These are phyloP conservation scores for Serripes groenlandicus DNA, from an alignment of 2,888 invertebrate species.

Conservation along the genomic window DNA sequence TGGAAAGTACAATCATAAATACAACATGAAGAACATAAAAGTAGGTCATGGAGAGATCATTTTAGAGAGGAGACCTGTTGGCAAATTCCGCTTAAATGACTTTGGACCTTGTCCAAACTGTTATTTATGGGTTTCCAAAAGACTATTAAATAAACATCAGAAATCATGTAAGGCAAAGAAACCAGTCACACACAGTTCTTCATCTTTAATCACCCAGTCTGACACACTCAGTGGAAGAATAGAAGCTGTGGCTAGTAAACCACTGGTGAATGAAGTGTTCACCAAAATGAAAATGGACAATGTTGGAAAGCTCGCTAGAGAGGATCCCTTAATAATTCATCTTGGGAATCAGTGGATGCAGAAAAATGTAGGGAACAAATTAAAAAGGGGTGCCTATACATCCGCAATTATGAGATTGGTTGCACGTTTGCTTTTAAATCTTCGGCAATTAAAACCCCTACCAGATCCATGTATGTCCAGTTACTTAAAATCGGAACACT, in stretches of 20 bases:
- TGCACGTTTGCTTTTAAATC: constrained; percentile 3
- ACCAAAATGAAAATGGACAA: background rate
- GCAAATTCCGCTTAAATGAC: no score
- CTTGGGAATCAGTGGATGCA: constrained; percentile 16
- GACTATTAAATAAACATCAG: background rate
- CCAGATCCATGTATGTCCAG: constrained; percentile 21
- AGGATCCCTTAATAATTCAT: background rate
- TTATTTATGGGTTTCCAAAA: no score
- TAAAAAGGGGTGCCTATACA: constrained; percentile 3
- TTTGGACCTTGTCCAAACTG: no score
- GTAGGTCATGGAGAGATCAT: no score
- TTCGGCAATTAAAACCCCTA: constrained; percentile 22
- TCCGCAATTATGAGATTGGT: constrained; percentile 9
- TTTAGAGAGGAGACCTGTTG: no score
- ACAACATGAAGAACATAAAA: no score
- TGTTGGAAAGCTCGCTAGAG: background rate
- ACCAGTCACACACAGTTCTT: background rate
- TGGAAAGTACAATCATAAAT: no score
- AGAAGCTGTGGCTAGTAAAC: background rate
- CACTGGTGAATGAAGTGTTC: background rate
- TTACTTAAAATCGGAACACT: constrained; percentile 46
- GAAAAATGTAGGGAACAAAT: constrained; percentile 10
- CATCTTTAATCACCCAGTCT: background rate
- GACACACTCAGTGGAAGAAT: constrained; percentile 6
- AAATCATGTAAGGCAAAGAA: background rate